Percentiles rank a stretch among this genome's conserved stretches.
phyloP scores from a whole-genome alignment of 2,797 vertebrate species.

The Acrossocheilus fasciatus region DNA sequence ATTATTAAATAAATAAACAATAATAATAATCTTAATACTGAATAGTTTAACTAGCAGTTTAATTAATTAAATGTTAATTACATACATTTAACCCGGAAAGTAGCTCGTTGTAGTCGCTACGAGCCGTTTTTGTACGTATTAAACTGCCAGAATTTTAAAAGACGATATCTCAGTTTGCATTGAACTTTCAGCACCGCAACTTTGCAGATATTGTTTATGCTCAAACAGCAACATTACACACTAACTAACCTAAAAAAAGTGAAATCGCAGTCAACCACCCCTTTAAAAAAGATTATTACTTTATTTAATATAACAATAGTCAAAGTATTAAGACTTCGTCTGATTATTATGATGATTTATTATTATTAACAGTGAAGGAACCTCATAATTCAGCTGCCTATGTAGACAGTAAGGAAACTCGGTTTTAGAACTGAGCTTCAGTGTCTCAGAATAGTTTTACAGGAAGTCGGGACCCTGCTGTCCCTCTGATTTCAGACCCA shows the following conservation, averaged over 20 bases:
- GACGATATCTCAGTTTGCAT: no score
- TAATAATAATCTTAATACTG: neutral
- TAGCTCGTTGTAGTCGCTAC: no score
- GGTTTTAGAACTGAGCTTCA: neutral
- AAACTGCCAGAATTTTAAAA: no score
- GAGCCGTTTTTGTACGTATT: no score
- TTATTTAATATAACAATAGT: neutral
- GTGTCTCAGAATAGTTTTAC: neutral
- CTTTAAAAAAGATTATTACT: neutral
- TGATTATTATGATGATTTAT: neutral
- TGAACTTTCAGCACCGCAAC: no score
- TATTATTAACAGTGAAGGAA: neutral
- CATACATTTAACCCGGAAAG: no score
- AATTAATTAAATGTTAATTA: neutral
- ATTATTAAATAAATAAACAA: neutral
- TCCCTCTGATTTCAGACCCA: neutral
- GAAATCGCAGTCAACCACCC: no score
- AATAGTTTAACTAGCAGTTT: neutral
- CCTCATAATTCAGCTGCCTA: neutral
- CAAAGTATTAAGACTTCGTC: neutral
- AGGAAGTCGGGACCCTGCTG: constrained; percentile 1
- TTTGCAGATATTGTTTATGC: no score
- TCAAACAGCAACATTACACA: no score
- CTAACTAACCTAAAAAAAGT: no score
- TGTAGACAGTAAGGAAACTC: neutral